A percentile compares a stretch with the other conserved stretches of the same genome.
phyloP scores from a whole-genome alignment of 2,113 vertebrate genomes.

The Misgurnus anguillicaudatus region DNA sequence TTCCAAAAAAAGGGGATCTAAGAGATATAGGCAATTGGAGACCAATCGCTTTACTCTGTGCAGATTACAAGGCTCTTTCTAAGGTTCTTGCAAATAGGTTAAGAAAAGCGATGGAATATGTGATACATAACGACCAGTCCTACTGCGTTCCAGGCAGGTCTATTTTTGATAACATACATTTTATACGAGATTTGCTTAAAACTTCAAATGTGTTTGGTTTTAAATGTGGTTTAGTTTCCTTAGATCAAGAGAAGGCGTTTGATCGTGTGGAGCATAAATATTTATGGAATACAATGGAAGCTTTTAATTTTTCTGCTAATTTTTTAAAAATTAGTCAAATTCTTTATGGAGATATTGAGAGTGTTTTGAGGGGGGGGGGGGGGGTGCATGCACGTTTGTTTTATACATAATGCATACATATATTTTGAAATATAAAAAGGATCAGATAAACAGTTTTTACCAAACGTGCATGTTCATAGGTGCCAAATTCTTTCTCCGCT shows the following conservation, averaged over 20 bases:
- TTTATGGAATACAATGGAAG: background rate
- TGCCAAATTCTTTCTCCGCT: no score
- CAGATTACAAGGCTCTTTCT: background rate
- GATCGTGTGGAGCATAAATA: background rate
- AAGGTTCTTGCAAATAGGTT: background rate
- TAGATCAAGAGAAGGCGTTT: background rate
- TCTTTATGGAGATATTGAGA: no score
- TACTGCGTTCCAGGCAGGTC: background rate
- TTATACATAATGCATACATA: no score
- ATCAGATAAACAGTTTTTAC: no score
- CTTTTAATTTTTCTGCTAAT: background rate
- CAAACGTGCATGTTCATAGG: no score
- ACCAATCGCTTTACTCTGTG: no score
- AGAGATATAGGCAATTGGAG: no score
- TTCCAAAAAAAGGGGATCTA: no score
- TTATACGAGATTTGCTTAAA: background rate
- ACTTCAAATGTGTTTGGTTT: background rate
- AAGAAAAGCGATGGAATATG: background rate
- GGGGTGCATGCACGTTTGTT: no score
- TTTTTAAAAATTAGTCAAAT: no score
- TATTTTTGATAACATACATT: slow-evolving; percentile 8
- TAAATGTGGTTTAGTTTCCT: background rate
- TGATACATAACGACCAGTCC: background rate
- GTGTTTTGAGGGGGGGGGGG: no score
- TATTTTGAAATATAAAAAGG: no score